Percentiles rank a stretch among this genome's conserved stretches.
Conservation (phyloP, 2,888 invertebrate genomes). For the Thymelicus lineola region DNA sequence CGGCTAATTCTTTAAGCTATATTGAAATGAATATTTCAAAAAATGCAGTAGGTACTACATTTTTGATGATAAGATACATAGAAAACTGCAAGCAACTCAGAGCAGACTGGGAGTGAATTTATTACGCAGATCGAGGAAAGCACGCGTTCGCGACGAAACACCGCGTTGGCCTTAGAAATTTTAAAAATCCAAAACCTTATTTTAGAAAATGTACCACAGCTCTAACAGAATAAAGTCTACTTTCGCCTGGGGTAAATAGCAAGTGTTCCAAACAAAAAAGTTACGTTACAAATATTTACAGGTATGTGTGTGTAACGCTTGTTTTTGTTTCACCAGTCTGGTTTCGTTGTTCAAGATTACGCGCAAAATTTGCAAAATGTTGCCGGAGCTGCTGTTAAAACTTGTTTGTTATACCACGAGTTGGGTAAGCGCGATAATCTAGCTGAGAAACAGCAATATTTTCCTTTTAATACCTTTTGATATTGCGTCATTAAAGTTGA, state of each 20-base stretch:
- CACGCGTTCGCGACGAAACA: constrained; percentile 29
- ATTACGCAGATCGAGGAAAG: constrained; percentile 24
- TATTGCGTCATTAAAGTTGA: constrained; percentile 1
- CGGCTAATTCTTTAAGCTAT: no score
- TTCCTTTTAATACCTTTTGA: constrained; percentile 13
- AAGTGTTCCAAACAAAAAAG: constrained; percentile 30
- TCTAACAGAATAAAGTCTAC: background rate
- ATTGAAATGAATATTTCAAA: no score
- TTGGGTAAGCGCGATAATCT: constrained; percentile 19
- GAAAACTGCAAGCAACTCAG: constrained; percentile 16
- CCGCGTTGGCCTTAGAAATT: constrained; percentile 25
- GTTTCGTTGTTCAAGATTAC: constrained; percentile 36
- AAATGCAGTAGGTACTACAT: no score
- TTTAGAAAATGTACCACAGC: background rate
- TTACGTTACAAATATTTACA: constrained; percentile 34
- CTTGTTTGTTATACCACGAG: constrained; percentile 26
- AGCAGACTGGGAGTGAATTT: constrained; percentile 23
- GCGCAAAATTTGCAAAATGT: constrained; percentile 37
- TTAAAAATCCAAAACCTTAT: background rate
- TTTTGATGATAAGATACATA: background rate
- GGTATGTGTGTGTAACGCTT: constrained; percentile 29
- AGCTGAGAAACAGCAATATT: constrained; percentile 18
- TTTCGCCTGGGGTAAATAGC: background rate
- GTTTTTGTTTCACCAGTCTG: constrained; percentile 36
- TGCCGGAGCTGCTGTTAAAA: constrained; percentile 23